phyloP scores from a whole-genome alignment of 2,113 vertebrate species.

The Zosterops hypoxanthus region DNA sequence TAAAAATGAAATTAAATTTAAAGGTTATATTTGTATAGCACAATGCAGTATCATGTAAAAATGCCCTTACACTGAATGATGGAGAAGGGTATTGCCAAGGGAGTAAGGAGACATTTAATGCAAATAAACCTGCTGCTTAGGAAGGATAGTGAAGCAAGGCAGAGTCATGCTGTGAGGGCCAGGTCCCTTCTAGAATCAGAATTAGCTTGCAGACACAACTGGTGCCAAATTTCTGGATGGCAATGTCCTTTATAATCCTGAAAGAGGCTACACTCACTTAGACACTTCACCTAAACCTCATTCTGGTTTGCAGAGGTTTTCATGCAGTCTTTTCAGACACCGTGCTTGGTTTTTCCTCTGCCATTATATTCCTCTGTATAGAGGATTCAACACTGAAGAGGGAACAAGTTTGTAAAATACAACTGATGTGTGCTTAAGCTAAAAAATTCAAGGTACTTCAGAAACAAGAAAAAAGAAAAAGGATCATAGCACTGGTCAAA shows the following conservation, averaged over 20 bases:
- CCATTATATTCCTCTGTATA: neutral
- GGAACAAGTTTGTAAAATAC: neutral
- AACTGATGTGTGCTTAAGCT: neutral
- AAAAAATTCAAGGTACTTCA: neutral
- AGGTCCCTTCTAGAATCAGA: neutral
- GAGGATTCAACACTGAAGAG: neutral
- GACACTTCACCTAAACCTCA: neutral
- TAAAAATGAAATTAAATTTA: neutral
- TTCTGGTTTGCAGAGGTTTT: neutral
- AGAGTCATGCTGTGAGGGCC: neutral
- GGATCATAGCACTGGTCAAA: neutral
- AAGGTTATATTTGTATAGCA: neutral
- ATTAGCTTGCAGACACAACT: neutral
- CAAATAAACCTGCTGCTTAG: neutral
- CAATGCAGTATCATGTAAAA: neutral
- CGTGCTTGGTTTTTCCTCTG: neutral
- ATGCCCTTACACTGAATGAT: neutral
- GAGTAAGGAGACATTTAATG: neutral
- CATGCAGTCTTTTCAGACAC: neutral
- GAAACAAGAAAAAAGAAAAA: neutral
- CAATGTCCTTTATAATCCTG: neutral
- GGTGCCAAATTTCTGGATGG: neutral
- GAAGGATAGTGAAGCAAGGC: neutral
- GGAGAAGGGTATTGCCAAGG: neutral
- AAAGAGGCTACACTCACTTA: neutral